Evolutionary conservation across 2,888 invertebrate genomes (phyloP).

Genomic region (Lasioglossum oenotherae): DNA sequence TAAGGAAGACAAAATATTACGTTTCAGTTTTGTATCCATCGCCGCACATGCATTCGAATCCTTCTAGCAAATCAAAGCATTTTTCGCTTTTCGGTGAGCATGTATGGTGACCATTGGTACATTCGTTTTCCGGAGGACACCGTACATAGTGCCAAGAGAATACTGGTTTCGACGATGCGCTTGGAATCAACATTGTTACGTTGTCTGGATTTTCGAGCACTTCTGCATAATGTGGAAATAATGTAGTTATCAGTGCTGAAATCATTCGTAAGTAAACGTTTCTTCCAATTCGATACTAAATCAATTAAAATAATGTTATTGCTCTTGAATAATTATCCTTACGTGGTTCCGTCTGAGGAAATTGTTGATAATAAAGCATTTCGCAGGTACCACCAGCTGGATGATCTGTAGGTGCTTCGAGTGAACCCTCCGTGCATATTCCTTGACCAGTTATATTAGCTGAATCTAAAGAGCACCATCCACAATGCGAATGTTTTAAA

Average conservation of each 20-base stretch:
- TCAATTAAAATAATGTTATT: not conserved
- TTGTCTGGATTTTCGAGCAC: constrained; percentile 65
- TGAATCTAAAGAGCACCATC: constrained; percentile 94
- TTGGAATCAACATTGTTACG: constrained; percentile 67
- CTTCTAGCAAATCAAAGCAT: constrained; percentile 92
- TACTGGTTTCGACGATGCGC: constrained; percentile 75
- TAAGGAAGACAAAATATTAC: constrained; percentile 74
- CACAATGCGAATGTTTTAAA: constrained; percentile 94
- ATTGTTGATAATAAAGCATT: constrained; percentile 82
- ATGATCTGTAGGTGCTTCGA: constrained; percentile 87
- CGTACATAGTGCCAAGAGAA: constrained; percentile 95
- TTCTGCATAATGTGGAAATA: constrained; percentile 64
- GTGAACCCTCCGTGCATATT: constrained; percentile 94
- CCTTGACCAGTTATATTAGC: constrained; percentile 88
- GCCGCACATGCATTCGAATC: constrained; percentile 95
- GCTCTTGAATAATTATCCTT: constrained; percentile 54
- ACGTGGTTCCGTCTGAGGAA: constrained; percentile 74
- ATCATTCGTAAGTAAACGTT: constrained; percentile 22
- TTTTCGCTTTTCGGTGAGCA: constrained; percentile 95
- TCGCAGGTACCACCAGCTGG: constrained; percentile 87
- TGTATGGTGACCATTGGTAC: constrained; percentile 94
- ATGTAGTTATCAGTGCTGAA: constrained; percentile 66
- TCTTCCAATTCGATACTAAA: not conserved
- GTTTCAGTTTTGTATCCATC: constrained; percentile 88
- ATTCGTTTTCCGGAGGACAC: constrained; percentile 97